Conservation (phyloP, 2,113 vertebrate species). For the Psilopsiagon aymara region DNA sequence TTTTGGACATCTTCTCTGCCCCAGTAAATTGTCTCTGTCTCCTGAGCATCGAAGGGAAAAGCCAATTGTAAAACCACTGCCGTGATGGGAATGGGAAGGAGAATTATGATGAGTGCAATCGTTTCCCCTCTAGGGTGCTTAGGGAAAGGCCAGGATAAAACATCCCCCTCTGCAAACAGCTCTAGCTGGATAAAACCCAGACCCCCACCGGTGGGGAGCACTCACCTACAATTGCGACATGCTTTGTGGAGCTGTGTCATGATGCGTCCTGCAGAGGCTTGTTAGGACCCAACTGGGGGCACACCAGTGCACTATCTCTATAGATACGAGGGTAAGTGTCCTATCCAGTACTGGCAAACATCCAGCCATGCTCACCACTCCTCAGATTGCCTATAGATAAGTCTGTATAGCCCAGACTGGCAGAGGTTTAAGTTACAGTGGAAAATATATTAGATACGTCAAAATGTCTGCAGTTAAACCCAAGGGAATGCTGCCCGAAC, state of each 20-base stretch:
- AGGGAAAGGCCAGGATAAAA: background rate
- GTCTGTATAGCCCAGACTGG: background rate
- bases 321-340: background rate
- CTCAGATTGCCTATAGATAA: background rate
- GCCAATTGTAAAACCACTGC: background rate
- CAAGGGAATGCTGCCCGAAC: constrained; percentile 9
- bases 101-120: rapidly evolving
- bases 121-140: background rate
- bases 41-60: background rate
- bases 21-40: background rate
- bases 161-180: background rate
- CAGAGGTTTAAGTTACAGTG: constrained; percentile 26
- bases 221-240: background rate
- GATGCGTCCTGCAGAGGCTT: background rate
- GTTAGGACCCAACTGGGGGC: background rate
- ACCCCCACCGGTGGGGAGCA: rapidly evolving
- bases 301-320: background rate
- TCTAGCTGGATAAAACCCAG: background rate
- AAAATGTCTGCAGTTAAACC: constrained; percentile 23
- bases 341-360: background rate
- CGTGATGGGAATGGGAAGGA: rapidly evolving
- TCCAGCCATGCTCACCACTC: background rate
- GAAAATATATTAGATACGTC: constrained; percentile 38
- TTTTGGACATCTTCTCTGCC: background rate
- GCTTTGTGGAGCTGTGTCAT: background rate